A percentile compares a stretch with the other conserved stretches of the same genome.
phyloP scores from a whole-genome alignment of 2,113 vertebrate genomes.

The Polypterus bichir region DNA sequence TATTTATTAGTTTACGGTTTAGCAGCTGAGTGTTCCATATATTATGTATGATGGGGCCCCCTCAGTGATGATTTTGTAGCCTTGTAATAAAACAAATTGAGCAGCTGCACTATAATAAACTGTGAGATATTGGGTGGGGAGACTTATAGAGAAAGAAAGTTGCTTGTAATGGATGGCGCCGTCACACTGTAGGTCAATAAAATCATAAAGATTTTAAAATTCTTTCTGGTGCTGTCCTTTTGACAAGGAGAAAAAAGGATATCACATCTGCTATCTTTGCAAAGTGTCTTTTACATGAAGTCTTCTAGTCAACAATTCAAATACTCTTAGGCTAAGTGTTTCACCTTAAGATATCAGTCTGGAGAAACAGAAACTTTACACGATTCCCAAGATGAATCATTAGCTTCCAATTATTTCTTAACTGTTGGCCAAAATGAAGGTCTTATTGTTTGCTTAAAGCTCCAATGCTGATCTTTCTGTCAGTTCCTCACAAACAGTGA shows the following conservation, averaged over 20 bases:
- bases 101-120: constrained; percentile 29
- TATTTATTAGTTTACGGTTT: constrained; percentile 17
- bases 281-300: too few relatives aligned
- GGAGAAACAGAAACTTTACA: too few relatives aligned
- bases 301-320: too few relatives aligned
- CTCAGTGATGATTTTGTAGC: constrained; percentile 27
- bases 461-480: too few relatives aligned
- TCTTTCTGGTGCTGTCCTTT: neutral
- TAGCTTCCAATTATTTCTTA: too few relatives aligned
- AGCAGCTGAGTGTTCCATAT: constrained; percentile 11
- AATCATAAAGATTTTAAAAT: constrained; percentile 19
- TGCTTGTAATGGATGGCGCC: constrained; percentile 10
- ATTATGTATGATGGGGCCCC: constrained; percentile 26
- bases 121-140: constrained; percentile 13
- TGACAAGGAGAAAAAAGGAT: too few relatives aligned
- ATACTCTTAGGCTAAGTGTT: too few relatives aligned
- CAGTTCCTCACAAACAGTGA: too few relatives aligned
- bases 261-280: neutral
- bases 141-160: constrained; percentile 19
- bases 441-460: too few relatives aligned
- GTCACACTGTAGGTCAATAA: constrained; percentile 11
- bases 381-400: too few relatives aligned
- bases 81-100: constrained; percentile 27
- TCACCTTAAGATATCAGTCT: too few relatives aligned
- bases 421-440: too few relatives aligned